These are phyloP conservation scores for Chrysomela aeneicollis DNA, from an alignment of 2,888 invertebrate genomes.

Conservation along the genomic window DNA sequence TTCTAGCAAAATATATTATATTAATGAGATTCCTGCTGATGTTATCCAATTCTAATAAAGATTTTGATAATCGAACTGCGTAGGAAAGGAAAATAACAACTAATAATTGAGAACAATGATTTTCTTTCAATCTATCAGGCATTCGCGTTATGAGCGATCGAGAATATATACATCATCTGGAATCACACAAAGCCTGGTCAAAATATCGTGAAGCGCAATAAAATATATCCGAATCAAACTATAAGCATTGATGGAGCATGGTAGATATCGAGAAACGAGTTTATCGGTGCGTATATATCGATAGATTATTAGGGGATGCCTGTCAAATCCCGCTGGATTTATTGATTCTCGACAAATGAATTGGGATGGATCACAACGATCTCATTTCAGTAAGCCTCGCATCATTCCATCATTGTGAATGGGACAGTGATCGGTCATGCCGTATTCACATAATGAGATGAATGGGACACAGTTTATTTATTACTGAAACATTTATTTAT, in stretches of 20 bases:
- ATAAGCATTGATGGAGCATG: background rate
- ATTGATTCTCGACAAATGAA: background rate
- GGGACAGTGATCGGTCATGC: background rate
- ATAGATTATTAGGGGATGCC: background rate
- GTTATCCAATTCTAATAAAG: too few relatives aligned
- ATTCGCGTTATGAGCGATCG: background rate
- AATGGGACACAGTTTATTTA: background rate
- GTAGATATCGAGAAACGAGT: background rate
- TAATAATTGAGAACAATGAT: background rate
- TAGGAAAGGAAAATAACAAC: too few relatives aligned
- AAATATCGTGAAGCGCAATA: conserved; percentile 27
- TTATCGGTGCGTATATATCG: background rate
- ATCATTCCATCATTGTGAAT: background rate
- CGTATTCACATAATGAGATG: background rate
- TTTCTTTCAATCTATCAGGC: background rate
- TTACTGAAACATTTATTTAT: too few relatives aligned
- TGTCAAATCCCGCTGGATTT: background rate
- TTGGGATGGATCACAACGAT: background rate
- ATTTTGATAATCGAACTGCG: too few relatives aligned
- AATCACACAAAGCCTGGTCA: conserved; percentile 33
- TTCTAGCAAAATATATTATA: too few relatives aligned
- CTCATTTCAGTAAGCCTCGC: background rate
- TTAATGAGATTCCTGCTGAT: too few relatives aligned
- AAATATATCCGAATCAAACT: conserved; percentile 34
- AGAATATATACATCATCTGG: conserved; percentile 45